A percentile compares a stretch with the other conserved stretches of the same genome.
Evolutionary conservation across 2,888 invertebrate genomes (phyloP).

Genomic region (Rotaria sp.): DNA sequence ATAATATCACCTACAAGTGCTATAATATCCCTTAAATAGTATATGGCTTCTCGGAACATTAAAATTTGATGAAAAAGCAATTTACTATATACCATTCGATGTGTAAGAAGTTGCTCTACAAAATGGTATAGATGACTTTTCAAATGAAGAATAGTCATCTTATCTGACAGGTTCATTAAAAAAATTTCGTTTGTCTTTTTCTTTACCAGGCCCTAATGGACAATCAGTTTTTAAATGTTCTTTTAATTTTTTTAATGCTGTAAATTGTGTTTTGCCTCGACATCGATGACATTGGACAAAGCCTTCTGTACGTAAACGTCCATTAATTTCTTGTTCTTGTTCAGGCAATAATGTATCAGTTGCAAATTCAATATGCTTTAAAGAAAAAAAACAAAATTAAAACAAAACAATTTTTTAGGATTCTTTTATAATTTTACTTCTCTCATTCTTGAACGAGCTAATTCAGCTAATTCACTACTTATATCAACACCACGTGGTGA

Average conservation of each 20-base stretch:
- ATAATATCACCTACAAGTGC: too few relatives aligned
- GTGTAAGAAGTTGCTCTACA: too few relatives aligned
- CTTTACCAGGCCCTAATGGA: slow-evolving; percentile 24
- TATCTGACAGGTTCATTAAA: too few relatives aligned
- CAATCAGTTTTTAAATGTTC: slow-evolving; percentile 27
- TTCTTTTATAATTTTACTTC: slow-evolving; percentile 6
- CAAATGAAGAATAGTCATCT: too few relatives aligned
- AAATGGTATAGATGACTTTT: too few relatives aligned
- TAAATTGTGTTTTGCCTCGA: slow-evolving; percentile 26
- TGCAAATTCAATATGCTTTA: slow-evolving; percentile 19
- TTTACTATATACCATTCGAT: too few relatives aligned
- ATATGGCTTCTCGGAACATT: too few relatives aligned
- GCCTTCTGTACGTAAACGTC: slow-evolving; percentile 21
- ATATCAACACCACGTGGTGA: slow-evolving; percentile 24
- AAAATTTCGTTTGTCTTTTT: too few relatives aligned
- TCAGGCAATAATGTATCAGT: slow-evolving; percentile 21
- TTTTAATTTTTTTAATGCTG: slow-evolving; percentile 19
- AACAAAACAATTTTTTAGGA: too few relatives aligned
- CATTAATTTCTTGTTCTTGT: slow-evolving; percentile 24
- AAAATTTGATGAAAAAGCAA: too few relatives aligned
- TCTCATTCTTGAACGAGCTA: slow-evolving; percentile 25
- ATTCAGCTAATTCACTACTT: slow-evolving; percentile 20
- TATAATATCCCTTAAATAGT: too few relatives aligned
- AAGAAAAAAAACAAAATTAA: not conserved
- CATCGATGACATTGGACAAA: not conserved